A percentile compares a stretch with the other conserved stretches of the same genome.
These are phyloP conservation scores for Ariopsis seemanni DNA, from an alignment of 2,113 vertebrate species.

Conservation along the genomic window DNA sequence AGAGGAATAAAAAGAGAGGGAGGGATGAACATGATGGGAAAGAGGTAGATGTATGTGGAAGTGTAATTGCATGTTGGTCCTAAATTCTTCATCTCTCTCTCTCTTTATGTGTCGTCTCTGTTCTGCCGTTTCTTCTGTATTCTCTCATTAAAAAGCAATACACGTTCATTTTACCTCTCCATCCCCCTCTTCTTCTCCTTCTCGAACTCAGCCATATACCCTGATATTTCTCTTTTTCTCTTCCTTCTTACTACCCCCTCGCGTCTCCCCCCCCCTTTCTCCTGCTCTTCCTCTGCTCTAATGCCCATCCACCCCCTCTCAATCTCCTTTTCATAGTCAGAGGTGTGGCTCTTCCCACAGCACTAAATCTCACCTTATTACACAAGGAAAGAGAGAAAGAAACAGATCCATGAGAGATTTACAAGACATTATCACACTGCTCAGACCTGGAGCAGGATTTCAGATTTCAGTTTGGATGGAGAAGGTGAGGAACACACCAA, in stretches of 20 bases:
- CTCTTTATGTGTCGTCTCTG: constrained; percentile 12
- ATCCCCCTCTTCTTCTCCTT: background rate
- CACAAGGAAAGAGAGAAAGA: background rate
- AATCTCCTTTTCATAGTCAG: constrained; percentile 3
- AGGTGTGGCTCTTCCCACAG: constrained; percentile 18
- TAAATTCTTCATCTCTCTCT: constrained; percentile 17
- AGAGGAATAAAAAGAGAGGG: background rate
- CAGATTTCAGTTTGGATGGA: background rate
- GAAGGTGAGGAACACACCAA: background rate
- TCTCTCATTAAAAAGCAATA: constrained; percentile 49
- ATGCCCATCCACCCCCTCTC: background rate
- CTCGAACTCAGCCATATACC: background rate
- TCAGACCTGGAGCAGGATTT: constrained; percentile 6
- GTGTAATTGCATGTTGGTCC: background rate
- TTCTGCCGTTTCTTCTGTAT: constrained; percentile 17
- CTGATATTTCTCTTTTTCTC: background rate
- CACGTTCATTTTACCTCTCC: constrained; percentile 1
- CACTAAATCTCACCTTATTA: constrained; percentile 26
- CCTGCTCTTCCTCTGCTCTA: background rate
- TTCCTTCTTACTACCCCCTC: background rate
- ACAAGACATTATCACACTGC: background rate
- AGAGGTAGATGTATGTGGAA: background rate
- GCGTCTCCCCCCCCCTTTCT: background rate
- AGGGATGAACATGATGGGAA: background rate
- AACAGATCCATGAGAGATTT: background rate